Conservation (phyloP, 2,113 vertebrate species). For the Gallinago media region DNA sequence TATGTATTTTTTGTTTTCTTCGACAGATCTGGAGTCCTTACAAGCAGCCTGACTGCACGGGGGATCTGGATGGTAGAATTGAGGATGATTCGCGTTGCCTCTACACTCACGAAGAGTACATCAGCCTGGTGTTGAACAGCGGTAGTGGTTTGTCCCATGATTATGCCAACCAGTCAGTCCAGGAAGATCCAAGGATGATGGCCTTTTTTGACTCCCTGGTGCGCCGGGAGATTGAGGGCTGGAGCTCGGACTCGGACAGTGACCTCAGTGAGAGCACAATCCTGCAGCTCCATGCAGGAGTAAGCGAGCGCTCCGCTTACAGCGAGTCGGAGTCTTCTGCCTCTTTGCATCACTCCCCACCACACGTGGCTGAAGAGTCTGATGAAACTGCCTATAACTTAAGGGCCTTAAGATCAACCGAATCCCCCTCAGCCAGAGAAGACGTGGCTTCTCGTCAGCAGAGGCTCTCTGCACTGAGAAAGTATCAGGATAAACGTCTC, state of each 20-base stretch:
- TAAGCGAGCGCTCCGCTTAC: conserved; percentile 81
- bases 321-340: conserved; percentile 89
- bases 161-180: conserved; percentile 96
- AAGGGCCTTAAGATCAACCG: conserved; percentile 74
- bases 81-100: conserved; percentile 96
- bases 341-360: conserved; percentile 83
- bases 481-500: conserved; percentile 87
- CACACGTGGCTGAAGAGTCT: conserved; percentile 73
- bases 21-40: conserved; percentile 96
- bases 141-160: conserved; percentile 96
- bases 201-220: conserved; percentile 99
- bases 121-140: conserved; percentile 96
- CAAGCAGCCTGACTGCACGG: conserved; percentile 92
- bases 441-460: conserved; percentile 78
- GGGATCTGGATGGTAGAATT: conserved; percentile 92
- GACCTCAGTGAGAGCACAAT: conserved; percentile 96
- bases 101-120: conserved; percentile 98
- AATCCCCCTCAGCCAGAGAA: conserved; percentile 75
- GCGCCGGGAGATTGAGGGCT: conserved; percentile 95
- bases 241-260: conserved; percentile 97
- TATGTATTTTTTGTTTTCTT: not conserved
- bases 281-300: conserved; percentile 91
- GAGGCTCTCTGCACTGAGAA: conserved; percentile 78
- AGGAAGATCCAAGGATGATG: conserved; percentile 99
- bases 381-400: conserved; percentile 77